Percentiles rank a stretch among this genome's conserved stretches.
phyloP scores from a whole-genome alignment of 1,140 invertebrate genomes.

The Steinernema feltiae region DNA sequence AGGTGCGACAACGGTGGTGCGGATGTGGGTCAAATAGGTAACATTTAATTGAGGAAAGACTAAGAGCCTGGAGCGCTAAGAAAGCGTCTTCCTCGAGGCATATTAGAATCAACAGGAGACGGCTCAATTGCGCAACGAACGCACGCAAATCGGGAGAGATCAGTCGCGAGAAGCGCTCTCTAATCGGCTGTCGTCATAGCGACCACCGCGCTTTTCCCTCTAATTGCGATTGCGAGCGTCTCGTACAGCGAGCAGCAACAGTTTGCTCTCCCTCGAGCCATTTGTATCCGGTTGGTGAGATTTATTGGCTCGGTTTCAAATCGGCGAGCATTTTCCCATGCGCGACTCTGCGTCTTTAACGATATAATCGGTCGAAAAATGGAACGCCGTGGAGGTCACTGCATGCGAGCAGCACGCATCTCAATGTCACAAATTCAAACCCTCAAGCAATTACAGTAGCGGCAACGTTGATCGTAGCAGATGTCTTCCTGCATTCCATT shows the following conservation, averaged over 20 bases:
- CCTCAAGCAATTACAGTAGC: constrained; percentile 4
- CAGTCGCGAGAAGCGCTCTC: not conserved
- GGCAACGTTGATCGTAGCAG: not conserved
- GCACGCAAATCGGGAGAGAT: not conserved
- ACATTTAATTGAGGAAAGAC: not conserved
- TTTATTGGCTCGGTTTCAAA: not conserved
- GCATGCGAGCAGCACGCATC: not conserved
- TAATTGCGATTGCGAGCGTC: not conserved
- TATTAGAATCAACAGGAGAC: no score
- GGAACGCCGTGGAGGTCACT: constrained; percentile 3
- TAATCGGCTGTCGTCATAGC: not conserved
- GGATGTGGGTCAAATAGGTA: not conserved
- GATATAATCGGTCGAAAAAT: constrained; percentile 9
- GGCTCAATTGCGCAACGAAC: no score
- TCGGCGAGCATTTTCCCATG: not conserved
- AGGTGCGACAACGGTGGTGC: not conserved
- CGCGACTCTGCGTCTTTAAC: constrained; percentile 1
- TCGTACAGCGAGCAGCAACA: not conserved
- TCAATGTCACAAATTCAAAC: constrained; percentile 14
- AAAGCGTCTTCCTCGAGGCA: no score
- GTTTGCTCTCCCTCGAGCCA: not conserved
- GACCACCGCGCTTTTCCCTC: not conserved
- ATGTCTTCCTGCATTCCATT: not conserved
- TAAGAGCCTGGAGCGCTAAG: not conserved
- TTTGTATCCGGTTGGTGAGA: not conserved